Evolutionary conservation across 2,888 invertebrate genomes (phyloP), one percentile per base, ranked within the genome.

Genomic region (Nomada ruficornis): DNA sequence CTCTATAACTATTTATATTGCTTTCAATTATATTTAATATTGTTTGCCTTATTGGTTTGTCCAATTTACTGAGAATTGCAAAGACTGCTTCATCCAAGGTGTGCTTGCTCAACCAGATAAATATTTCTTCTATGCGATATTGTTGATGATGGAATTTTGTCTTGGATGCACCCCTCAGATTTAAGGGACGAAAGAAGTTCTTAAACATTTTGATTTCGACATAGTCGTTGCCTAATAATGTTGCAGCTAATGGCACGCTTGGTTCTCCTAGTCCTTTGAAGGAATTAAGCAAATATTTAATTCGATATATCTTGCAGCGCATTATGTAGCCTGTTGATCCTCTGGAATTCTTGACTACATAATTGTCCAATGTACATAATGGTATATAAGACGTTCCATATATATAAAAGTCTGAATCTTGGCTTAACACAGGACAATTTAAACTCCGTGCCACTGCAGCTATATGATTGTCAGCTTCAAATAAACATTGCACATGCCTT

Each of bases 371-470:
- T 36, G 96, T 96, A 47, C 96, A 95, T 85, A 97, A 96, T 0
- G 98, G 97, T 85, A 99, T 96, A 88, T 98, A 98, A 2, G 95
- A 94, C 0, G 98, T 96, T 94, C 97, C 97, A 93, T 97, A 98
- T 84, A 99, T 96, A 91, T 96, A 98, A 94, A 98, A 99, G 94
- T 99, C 99, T 0, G 98, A 98, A 94, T 99, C 99, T 88, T 97
- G 97, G 90, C 98, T 98, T 4, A 99, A 93, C 2, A 99, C 96
- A 0, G 98, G 98, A 89, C 98, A 98, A 55, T 96, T 94, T 2
- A 98, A 94, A 75, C 96, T 95, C 85, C 96, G 96, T 0, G 98
- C 97, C 86, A 98, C 93, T 0, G 96, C 96, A 0, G 98, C 98
- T 73, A 98, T 96, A 90, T 98, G 97, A 87, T 96, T 96, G 92